phyloP scores from a whole-genome alignment of 2,113 vertebrate genomes.

The Amphilophus citrinellus region DNA sequence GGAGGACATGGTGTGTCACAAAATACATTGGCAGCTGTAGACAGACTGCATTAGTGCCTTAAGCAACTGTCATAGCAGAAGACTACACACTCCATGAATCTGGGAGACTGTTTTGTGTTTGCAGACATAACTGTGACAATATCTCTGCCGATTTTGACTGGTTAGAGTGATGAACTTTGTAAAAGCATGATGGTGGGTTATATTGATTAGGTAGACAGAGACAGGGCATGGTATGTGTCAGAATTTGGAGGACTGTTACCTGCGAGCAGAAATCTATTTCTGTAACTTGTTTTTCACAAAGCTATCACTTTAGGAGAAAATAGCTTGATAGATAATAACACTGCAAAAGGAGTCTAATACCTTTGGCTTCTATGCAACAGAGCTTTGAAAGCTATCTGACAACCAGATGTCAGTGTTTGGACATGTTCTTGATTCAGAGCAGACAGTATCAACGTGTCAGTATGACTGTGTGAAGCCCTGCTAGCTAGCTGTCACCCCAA shows the following conservation, averaged over 20 bases:
- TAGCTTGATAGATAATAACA: constrained; percentile 42
- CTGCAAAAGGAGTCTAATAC: constrained; percentile 36
- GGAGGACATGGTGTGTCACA: constrained; percentile 60
- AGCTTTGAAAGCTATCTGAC: constrained; percentile 49
- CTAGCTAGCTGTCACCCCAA: constrained; percentile 18
- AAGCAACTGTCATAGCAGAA: constrained; percentile 53
- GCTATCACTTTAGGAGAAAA: constrained; percentile 52
- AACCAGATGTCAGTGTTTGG: constrained; percentile 43
- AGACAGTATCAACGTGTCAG: constrained; percentile 42
- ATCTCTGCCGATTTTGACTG: constrained; percentile 37
- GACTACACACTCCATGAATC: constrained; percentile 29
- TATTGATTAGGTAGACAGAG: constrained; percentile 21
- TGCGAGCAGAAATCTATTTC: constrained; percentile 28
- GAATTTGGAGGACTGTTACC: constrained; percentile 7
- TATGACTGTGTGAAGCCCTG: constrained; percentile 20
- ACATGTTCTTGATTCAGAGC: constrained; percentile 52
- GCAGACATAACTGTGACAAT: constrained; percentile 28
- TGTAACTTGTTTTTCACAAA: constrained; percentile 39
- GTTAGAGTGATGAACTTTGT: constrained; percentile 35
- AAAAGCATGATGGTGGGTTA: constrained; percentile 15
- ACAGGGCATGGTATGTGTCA: constrained; percentile 5
- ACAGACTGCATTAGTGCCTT: constrained; percentile 60
- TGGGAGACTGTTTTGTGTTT: constrained; percentile 48
- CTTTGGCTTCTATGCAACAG: constrained; percentile 32
- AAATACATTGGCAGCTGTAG: constrained; percentile 49